Base-by-base conservation (phyloP, 1,140 invertebrate species). In the Halyomorpha halys region DNA sequence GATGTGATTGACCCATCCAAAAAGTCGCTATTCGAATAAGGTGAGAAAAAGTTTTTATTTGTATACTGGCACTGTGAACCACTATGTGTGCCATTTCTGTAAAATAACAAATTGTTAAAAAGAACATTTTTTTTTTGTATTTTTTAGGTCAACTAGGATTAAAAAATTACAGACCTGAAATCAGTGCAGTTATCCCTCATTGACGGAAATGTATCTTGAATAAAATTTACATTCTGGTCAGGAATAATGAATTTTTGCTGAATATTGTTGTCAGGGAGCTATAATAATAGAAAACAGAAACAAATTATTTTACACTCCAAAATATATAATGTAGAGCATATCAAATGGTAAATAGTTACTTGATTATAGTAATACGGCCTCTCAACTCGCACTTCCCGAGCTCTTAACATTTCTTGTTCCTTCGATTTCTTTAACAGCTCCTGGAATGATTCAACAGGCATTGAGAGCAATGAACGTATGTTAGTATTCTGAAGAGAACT, bases 401-500 rank as follows among this genome's bases (percentile, higher is more conserved):
- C 18, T 47, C 45, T 15, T 15, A 47, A 18, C 15, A 47, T 47
- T 47, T 47, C 45, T 18, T 47, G 45, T 47, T 47, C 45, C 18
- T 18, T 47, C 4, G 45, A 47, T 18, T 47, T 47, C 45, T 18
- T 47, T 18, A 47, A 5, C 18, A 47, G 18, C 45, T 47, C 45
- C 15, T 47, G 45, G 45, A 47, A 18, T 47, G 45, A 47, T 47
- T 47, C 45, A 15, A 47, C 18, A n/a, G 45, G 45, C 45, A 47
- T 47, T n/a, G 45, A 47, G 18, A 47, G 45, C 18, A 47, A 47
- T n/a, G 45, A 47, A n/a, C 45, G 45, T 3, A 47, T 47, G 18
- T 47, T 13, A 47, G 45, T 47, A n/a, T 15, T 18, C 15, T 47
- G 45, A 47, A 47, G 18, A 18, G 15, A 15, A 47, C 45, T 47